These are phyloP conservation scores for Aurelia aurita complex sp. Pacific DNA, from an alignment of 30 jellyfish, hydroid and myxozoan genomes.

Conservation along the genomic window DNA sequence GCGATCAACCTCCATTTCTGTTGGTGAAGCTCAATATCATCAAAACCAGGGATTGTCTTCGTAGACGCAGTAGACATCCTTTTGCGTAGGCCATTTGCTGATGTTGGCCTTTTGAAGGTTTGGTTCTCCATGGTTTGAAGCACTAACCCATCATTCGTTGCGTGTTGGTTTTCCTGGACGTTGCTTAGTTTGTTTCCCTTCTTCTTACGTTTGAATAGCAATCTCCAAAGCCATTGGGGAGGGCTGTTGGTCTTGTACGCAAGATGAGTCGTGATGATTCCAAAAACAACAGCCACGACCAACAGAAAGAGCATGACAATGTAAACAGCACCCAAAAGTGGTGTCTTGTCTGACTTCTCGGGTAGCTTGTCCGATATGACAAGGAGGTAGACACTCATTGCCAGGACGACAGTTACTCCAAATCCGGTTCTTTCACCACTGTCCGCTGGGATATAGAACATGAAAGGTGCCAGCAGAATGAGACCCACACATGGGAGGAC, in stretches of 20 bases:
- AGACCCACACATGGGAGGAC: slow-evolving; percentile 80
- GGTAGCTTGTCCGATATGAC: slow-evolving; percentile 92
- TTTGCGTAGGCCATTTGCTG: background rate
- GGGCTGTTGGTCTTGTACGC: slow-evolving; percentile 54
- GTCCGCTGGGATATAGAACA: slow-evolving; percentile 85
- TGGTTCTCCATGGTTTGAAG: slow-evolving; percentile 7
- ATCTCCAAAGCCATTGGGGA: slow-evolving; percentile 58
- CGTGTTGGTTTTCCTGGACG: slow-evolving; percentile 24
- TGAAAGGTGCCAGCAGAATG: slow-evolving; percentile 50
- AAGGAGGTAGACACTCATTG: slow-evolving; percentile 83
- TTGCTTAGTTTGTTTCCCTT: slow-evolving; percentile 1
- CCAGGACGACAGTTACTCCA: slow-evolving; percentile 80
- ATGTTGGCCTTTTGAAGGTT: background rate
- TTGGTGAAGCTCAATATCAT: slow-evolving; percentile 43
- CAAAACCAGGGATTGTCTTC: slow-evolving; percentile 12
- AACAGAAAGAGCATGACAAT: slow-evolving; percentile 52
- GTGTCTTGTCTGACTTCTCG: slow-evolving; percentile 87
- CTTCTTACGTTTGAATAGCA: slow-evolving; percentile 21
- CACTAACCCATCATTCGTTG: slow-evolving; percentile 30
- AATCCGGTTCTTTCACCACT: slow-evolving; percentile 94
- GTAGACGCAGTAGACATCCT: slow-evolving; percentile 1
- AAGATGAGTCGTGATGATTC: slow-evolving; percentile 44
- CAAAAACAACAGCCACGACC: slow-evolving; percentile 43
- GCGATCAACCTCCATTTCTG: slow-evolving; percentile 55
- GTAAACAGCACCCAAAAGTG: slow-evolving; percentile 80